Conservation (phyloP, 2,888 invertebrate genomes). For the Drosophila aldrichi region DNA sequence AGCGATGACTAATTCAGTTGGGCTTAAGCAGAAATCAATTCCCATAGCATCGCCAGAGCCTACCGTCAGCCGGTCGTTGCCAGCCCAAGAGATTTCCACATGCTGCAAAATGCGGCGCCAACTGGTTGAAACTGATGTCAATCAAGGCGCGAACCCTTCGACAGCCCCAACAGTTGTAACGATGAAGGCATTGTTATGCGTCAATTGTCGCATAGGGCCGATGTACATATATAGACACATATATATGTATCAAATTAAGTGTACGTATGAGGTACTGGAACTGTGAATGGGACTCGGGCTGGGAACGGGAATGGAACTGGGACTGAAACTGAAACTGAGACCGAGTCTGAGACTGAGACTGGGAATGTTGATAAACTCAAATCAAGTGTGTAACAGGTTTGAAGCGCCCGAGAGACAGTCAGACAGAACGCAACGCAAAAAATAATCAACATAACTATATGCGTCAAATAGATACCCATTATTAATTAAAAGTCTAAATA, state of each 20-base stretch:
- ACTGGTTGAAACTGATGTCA: constrained; percentile 66
- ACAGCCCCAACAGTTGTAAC: constrained; percentile 45
- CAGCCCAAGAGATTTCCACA: not conserved
- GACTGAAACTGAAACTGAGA: not conserved
- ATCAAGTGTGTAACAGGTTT: constrained; percentile 46
- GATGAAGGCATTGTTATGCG: constrained; percentile 33
- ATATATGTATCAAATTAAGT: constrained; percentile 12
- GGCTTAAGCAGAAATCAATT: constrained; percentile 67
- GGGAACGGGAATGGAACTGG: no score
- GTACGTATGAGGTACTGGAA: constrained; percentile 20
- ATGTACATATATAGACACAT: not conserved
- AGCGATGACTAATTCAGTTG: constrained; percentile 55
- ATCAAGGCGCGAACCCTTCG: constrained; percentile 49
- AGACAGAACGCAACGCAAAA: not conserved
- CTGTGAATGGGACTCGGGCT: not conserved
- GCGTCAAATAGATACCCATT: constrained; percentile 18
- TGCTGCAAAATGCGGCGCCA: constrained; percentile 42
- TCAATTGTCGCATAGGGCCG: constrained; percentile 54
- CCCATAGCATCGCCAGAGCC: constrained; percentile 16
- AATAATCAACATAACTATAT: not conserved
- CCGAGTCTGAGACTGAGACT: not conserved
- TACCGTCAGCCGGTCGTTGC: not conserved
- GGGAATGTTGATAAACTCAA: constrained; percentile 11
- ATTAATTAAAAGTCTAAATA: not conserved
- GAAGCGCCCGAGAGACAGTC: constrained; percentile 18